phyloP scores from a whole-genome alignment of 37 sponge, comb jelly and placozoan genomes.

The Crambe crambe region DNA sequence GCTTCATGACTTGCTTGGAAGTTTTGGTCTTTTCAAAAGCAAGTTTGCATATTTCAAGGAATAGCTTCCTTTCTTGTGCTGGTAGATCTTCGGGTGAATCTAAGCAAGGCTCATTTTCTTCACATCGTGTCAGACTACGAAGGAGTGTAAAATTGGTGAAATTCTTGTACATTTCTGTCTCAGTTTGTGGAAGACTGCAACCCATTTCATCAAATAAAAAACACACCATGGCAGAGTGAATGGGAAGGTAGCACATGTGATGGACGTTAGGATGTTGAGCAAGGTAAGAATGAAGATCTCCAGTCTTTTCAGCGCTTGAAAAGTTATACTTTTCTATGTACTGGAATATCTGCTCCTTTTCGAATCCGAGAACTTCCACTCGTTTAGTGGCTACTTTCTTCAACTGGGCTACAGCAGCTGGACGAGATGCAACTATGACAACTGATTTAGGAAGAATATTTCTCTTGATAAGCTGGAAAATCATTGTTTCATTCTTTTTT shows the following conservation, averaged over 20 bases:
- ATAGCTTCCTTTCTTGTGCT: conserved; percentile 1
- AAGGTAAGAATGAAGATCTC: neutral
- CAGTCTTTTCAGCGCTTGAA: neutral
- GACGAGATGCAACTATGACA: conserved; percentile 22
- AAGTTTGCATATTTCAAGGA: conserved; percentile 13
- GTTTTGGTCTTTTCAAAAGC: conserved; percentile 10
- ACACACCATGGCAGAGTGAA: conserved; percentile 5
- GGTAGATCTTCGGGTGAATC: neutral
- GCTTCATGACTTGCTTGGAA: neutral
- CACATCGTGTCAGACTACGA: neutral
- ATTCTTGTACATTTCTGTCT: conserved; percentile 34
- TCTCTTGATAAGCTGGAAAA: neutral
- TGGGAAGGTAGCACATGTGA: conserved; percentile 21
- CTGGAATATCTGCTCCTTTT: neutral
- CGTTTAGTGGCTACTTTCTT: neutral
- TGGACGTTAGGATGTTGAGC: neutral
- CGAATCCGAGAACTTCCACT: conserved; percentile 18
- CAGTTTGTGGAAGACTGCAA: conserved; percentile 41
- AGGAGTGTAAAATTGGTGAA: conserved; percentile 28
- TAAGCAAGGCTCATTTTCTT: neutral
- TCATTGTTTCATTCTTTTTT: neutral
- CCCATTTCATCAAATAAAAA: neutral
- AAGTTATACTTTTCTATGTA: neutral
- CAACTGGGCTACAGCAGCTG: conserved; percentile 1
- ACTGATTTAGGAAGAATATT: neutral